Evolutionary conservation across 2,797 vertebrate species (phyloP).

Genomic region (Mastacembelus armatus): DNA sequence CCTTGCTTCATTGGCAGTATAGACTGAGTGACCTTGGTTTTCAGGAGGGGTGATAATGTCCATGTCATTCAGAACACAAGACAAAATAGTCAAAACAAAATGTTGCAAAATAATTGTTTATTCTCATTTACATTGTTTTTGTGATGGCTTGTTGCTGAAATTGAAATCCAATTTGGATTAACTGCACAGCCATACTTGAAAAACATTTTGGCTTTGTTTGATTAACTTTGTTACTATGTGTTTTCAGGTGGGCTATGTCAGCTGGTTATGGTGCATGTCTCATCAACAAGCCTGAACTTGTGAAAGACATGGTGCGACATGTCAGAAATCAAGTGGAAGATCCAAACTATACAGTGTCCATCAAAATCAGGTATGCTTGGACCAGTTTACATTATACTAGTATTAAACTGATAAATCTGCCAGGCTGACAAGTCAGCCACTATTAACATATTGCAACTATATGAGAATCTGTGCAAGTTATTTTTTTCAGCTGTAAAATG

Average conservation of each 20-base stretch:
- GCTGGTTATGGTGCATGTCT: constrained; percentile 97
- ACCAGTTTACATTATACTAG: not conserved
- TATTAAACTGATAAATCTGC: not conserved
- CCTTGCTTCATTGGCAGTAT: no score
- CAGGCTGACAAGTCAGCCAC: not conserved
- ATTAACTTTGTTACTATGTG: constrained; percentile 41
- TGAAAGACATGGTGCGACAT: constrained; percentile 94
- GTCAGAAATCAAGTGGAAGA: constrained; percentile 91
- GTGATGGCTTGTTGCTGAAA: no score
- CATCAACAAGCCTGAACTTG: constrained; percentile 94
- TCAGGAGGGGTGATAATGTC: no score
- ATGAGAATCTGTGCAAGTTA: not conserved
- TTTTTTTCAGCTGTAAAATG: not conserved
- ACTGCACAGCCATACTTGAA: no score
- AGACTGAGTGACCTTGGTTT: no score
- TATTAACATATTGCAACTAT: not conserved
- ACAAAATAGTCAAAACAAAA: no score
- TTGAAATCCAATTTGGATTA: no score
- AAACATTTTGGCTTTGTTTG: no score
- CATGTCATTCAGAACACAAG: no score
- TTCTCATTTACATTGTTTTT: no score
- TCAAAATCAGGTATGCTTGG: constrained; percentile 92
- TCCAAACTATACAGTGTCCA: constrained; percentile 90
- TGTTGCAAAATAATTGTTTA: no score
- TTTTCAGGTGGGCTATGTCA: constrained; percentile 93